Evolutionary conservation across 2,113 vertebrate genomes (phyloP).

Genomic region (Ciconia boyciana): DNA sequence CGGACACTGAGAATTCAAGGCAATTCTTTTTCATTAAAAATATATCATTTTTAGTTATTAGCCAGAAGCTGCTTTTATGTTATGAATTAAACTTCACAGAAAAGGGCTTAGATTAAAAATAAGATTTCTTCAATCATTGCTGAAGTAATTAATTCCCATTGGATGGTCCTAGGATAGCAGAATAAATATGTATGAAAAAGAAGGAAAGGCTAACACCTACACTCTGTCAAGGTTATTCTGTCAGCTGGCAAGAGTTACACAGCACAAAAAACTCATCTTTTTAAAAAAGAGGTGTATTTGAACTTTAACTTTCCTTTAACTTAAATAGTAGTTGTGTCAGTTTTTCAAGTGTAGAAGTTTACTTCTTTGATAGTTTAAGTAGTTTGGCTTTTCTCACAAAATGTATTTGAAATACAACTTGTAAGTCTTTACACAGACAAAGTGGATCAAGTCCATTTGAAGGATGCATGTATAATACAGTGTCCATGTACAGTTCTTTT

Average conservation of each 20-base stretch:
- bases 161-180: background rate
- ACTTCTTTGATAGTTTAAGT: background rate
- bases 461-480: background rate
- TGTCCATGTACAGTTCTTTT: background rate
- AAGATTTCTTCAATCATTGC: background rate
- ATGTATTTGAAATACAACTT: background rate
- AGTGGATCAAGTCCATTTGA: background rate
- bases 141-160: conserved; percentile 22
- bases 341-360: too few species aligned
- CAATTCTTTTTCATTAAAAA: conserved; percentile 10
- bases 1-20: background rate
- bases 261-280: background rate
- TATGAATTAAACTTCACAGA: conserved; percentile 23
- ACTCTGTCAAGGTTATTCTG: background rate
- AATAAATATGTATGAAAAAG: background rate
- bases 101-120: background rate
- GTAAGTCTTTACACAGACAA: background rate
- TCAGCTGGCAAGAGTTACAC: background rate
- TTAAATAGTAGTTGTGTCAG: background rate
- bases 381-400: background rate
- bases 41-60: background rate
- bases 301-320: background rate
- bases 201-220: background rate
- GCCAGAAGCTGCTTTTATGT: background rate
- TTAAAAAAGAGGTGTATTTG: background rate